Conservation (phyloP, 1,140 invertebrate genomes). For the Bombus sylvicola region DNA sequence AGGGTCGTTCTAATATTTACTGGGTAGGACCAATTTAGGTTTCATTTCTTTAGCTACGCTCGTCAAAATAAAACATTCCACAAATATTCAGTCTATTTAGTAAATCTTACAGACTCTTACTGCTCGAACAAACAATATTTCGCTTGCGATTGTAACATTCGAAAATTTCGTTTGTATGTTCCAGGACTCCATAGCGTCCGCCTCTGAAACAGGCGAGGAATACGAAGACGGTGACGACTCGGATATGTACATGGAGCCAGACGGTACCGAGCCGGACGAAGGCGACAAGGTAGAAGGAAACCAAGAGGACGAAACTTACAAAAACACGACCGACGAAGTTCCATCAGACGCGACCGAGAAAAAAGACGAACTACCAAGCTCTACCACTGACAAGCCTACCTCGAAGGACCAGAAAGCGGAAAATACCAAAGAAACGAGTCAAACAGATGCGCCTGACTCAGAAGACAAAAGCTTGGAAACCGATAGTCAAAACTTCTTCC, state of each 20-base stretch:
- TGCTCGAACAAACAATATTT: too few relatives aligned
- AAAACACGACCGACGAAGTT: constrained; percentile 7
- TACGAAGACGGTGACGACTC: constrained; percentile 79
- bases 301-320: background rate
- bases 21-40: too few relatives aligned
- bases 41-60: too few relatives aligned
- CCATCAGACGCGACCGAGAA: background rate
- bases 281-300: constrained; percentile 12
- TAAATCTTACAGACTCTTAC: too few relatives aligned
- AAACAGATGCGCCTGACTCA: constrained; percentile 10
- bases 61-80: too few relatives aligned
- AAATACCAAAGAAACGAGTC: constrained; percentile 49
- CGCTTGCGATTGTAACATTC: background rate
- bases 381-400: background rate
- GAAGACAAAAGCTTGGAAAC: constrained; percentile 78
- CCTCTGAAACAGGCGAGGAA: constrained; percentile 73
- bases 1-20: too few relatives aligned
- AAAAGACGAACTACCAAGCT: background rate
- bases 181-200: constrained; percentile 79
- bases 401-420: constrained; percentile 55
- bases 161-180: constrained; percentile 44
- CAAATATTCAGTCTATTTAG: too few relatives aligned
- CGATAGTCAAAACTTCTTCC: constrained; percentile 83
- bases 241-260: constrained; percentile 82
- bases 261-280: constrained; percentile 60